These are phyloP conservation scores for Menura novaehollandiae DNA, from an alignment of 2,113 vertebrate genomes.

Conservation along the genomic window DNA sequence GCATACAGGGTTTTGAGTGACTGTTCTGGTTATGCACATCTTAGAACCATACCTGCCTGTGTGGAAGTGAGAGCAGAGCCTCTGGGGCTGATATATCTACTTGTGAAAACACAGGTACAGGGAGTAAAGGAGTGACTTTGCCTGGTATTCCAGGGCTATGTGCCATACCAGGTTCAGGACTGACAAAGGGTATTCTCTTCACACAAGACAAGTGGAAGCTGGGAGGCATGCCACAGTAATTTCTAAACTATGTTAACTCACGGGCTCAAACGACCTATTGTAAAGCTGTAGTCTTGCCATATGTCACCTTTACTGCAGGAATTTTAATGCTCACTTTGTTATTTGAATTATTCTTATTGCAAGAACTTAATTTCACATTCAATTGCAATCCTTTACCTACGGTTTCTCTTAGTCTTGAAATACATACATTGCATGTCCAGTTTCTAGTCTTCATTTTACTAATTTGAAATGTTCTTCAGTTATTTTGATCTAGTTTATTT, in stretches of 20 bases:
- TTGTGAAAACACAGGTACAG: neutral
- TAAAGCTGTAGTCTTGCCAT: neutral
- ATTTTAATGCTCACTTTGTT: neutral
- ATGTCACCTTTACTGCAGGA: neutral
- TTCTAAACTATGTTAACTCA: neutral
- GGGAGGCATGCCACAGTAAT: neutral
- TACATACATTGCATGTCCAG: neutral
- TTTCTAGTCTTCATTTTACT: neutral
- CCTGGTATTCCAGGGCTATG: neutral
- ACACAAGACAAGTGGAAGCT: neutral
- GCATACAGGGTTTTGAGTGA: neutral
- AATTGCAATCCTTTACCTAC: neutral
- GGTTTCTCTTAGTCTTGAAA: neutral
- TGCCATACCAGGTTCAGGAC: neutral
- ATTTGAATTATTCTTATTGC: neutral
- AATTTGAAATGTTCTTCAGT: neutral
- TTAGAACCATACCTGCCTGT: neutral
- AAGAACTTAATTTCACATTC: neutral
- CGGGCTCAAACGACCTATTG: neutral
- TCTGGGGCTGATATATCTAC: neutral
- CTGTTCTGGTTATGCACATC: neutral
- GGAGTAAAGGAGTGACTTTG: neutral
- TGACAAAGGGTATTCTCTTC: neutral
- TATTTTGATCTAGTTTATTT: neutral
- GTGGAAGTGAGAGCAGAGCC: neutral